Conservation (phyloP, 1,140 invertebrate genomes). For the Thaumetopoea pityocampa region DNA sequence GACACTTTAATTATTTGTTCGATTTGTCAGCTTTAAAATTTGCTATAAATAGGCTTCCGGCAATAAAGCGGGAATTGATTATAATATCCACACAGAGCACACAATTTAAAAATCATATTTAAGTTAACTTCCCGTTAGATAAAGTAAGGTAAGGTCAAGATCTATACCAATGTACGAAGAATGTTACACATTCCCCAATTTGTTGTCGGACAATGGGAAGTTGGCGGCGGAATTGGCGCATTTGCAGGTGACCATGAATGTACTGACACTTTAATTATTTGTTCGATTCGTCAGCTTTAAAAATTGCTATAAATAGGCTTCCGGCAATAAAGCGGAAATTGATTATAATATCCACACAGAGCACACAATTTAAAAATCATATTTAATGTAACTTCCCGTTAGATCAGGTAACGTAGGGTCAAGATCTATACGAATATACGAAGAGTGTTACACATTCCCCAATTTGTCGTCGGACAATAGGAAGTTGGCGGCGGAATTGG, state of each 20-base stretch:
- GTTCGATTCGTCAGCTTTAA: too few relatives aligned
- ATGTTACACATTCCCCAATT: slow-evolving; percentile 82
- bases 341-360: too few relatives aligned
- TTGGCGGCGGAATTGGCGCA: slow-evolving; percentile 81
- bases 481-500: slow-evolving; percentile 80
- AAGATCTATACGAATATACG: too few relatives aligned
- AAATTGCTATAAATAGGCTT: too few relatives aligned
- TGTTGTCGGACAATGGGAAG: slow-evolving; percentile 76
- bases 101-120: neutral
- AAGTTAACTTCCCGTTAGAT: neutral
- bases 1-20: neutral
- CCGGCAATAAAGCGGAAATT: too few relatives aligned
- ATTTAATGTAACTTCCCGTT: neutral
- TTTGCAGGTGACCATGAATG: slow-evolving; percentile 53
- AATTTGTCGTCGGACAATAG: slow-evolving; percentile 78
- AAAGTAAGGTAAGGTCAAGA: too few relatives aligned
- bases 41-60: too few relatives aligned
- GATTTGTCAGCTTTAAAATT: too few relatives aligned
- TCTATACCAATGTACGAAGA: too few relatives aligned
- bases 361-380: neutral
- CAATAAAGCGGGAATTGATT: too few relatives aligned
- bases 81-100: too few relatives aligned
- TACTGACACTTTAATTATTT: neutral
- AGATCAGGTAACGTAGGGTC: too few relatives aligned
- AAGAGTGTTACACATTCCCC: slow-evolving; percentile 82